Base-by-base conservation (phyloP, 1,140 invertebrate species). In the Atopsyche davidsoni region DNA sequence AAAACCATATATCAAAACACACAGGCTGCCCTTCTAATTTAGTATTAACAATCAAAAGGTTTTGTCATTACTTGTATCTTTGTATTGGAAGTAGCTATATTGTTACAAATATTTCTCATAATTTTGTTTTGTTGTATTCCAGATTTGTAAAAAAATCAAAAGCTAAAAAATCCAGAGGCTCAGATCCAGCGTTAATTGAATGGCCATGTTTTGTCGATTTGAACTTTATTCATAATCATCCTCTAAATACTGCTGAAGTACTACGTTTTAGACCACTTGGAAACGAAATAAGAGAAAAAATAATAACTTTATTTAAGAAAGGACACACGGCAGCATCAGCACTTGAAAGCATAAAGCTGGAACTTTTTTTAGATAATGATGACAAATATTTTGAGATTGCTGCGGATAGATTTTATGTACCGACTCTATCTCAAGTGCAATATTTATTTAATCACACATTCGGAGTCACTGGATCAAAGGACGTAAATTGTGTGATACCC, bases 41-140 rank as follows among this genome's bases (percentile, higher is more conserved):
- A 46, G 36, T 57, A 19, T 35, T 57, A 11, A 57, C 54, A 43
- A 57, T 57, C n/a, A 57, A 52, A 19, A 51, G 49, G 53, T 56
- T 18, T 18, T 41, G 14, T 16, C 4, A 21, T 41, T n/a, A 38
- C 17, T 4, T 19, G 16, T 17, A 21, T 22, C n/a, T n/a, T n/a
- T n/a, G n/a, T n/a, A n/a, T n/a, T n/a, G n/a, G n/a, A n/a, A n/a
- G n/a, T n/a, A n/a, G n/a, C n/a, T n/a, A n/a, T n/a, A n/a, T n/a
- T 35, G 14, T 35, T 35, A 14, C 19, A 46, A 14, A 2, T 41
- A 6, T 21, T 9, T 32, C 9, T 11, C 32, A 21, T 9, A 6
- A 32, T 32, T 38, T 18, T 18, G 19, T 25, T 42, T 44, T 54
- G 32, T 21, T 46, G 1, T 14, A 22, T 51, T 55, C 9, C 44